Conservation (phyloP, 2,888 invertebrate genomes). For the Phortica okadai region DNA sequence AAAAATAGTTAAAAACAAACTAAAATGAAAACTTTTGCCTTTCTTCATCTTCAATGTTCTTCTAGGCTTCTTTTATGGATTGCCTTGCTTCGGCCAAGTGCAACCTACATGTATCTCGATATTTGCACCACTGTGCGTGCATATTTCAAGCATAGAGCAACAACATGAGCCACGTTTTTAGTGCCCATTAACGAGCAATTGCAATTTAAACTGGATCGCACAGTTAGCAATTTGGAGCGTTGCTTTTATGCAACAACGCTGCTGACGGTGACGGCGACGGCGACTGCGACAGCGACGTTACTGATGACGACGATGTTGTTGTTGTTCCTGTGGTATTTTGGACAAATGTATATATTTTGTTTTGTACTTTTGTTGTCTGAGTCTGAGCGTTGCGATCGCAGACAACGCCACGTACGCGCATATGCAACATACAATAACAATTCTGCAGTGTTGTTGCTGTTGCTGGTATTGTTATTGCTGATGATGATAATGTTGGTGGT, state of each 20-base stretch:
- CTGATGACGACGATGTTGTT: slow-evolving; percentile 31
- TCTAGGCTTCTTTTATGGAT: not conserved
- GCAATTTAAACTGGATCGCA: slow-evolving; percentile 76
- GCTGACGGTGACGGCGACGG: slow-evolving; percentile 43
- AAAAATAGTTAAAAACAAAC: no score
- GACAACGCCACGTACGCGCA: slow-evolving; percentile 66
- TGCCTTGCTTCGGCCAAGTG: not conserved
- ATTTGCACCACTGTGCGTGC: slow-evolving; percentile 50
- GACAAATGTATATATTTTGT: slow-evolving; percentile 65
- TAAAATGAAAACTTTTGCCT: no score
- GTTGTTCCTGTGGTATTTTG: slow-evolving; percentile 66
- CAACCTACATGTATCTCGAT: not conserved
- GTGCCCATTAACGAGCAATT: slow-evolving; percentile 75
- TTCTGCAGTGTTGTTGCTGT: slow-evolving; percentile 1
- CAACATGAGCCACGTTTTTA: slow-evolving; percentile 65
- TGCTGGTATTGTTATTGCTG: slow-evolving; percentile 29
- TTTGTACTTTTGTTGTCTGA: slow-evolving; percentile 47
- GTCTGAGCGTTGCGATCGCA: slow-evolving; percentile 59
- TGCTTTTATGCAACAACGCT: slow-evolving; percentile 67
- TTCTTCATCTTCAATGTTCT: no score
- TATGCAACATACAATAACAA: slow-evolving; percentile 37
- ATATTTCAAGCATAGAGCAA: slow-evolving; percentile 32
- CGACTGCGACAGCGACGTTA: slow-evolving; percentile 33
- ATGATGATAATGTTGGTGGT: slow-evolving; percentile 18
- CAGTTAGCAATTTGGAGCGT: slow-evolving; percentile 72